These are phyloP conservation scores for Ectemnius continuus DNA, from an alignment of 2,888 invertebrate genomes.

Conservation along the genomic window DNA sequence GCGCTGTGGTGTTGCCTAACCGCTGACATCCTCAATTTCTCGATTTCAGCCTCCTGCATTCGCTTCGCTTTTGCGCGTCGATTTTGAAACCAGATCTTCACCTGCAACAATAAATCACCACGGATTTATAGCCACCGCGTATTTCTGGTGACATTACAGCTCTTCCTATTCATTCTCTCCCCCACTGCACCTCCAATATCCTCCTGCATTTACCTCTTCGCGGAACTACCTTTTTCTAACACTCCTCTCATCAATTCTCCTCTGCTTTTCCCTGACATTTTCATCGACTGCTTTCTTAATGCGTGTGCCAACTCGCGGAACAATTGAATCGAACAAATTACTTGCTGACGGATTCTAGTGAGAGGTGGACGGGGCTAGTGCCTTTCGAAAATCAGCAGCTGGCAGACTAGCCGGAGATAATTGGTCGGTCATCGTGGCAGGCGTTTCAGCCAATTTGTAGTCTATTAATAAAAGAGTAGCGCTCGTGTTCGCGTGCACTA, in stretches of 20 bases:
- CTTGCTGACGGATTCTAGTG: slow-evolving; percentile 27
- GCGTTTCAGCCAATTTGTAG: slow-evolving; percentile 60
- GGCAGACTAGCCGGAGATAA: slow-evolving; percentile 39
- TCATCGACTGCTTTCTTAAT: slow-evolving; percentile 8
- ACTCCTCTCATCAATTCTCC: no score
- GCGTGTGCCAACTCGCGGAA: background rate
- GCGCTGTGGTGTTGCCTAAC: slow-evolving; percentile 77
- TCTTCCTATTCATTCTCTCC: background rate
- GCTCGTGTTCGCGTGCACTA: slow-evolving; percentile 50
- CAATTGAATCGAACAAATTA: slow-evolving; percentile 19
- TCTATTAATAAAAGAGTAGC: slow-evolving; percentile 59
- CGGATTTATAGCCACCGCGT: slow-evolving; percentile 27
- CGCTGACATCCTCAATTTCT: slow-evolving; percentile 93
- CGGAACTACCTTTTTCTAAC: no score
- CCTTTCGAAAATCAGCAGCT: slow-evolving; percentile 24
- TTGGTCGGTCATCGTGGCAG: slow-evolving; percentile 55
- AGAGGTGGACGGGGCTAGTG: slow-evolving; percentile 20
- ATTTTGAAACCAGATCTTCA: slow-evolving; percentile 97
- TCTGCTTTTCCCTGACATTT: background rate
- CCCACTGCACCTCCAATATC: no score
- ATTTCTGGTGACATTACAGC: background rate
- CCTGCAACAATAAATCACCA: slow-evolving; percentile 78
- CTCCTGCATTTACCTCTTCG: no score
- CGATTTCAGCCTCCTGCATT: slow-evolving; percentile 97
- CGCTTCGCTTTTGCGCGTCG: slow-evolving; percentile 98